Base-by-base conservation (phyloP, 2,113 vertebrate genomes). In the Mesitornis unicolor region DNA sequence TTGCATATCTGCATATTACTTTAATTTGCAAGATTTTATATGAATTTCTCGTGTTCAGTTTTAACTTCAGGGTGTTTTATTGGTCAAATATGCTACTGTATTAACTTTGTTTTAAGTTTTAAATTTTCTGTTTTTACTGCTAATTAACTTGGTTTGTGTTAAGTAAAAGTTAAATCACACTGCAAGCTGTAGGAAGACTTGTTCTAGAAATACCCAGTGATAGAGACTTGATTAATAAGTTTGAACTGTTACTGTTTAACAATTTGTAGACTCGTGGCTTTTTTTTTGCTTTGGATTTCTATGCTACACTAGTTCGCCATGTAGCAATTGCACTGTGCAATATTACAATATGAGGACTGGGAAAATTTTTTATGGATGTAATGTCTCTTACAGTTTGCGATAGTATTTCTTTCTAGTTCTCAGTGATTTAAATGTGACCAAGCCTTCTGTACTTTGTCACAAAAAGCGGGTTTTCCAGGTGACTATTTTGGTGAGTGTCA, bases 291-390 rank as follows among this genome's bases (percentile, higher is more conserved):
- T 98, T 98, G 98, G 97, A 97, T 97, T 99, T 98, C 98, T 98
- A 97, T 99, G 99, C 99, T 99, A 99, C 99, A 99, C 99, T 99
- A 99, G 99, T 99, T 99, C 97, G 99, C 99, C 99, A 99, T 99
- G 99, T 99, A 99, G 99, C 99, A 99, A 98, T 99, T 99, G 99
- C 99, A 99, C 99, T 99, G 99, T 99, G 99, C 99, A 99, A 99
- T 99, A 99, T 99, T 99, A 99, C 99, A 99, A 99, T 99, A 99
- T 99, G 98, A 99, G 99, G 99, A 99, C 99, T 99, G 99, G 99
- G 99, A 99, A 99, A 97, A 98, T 98, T 98, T 98, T 99, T 98
- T 99, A 99, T 99, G 99, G 99, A 99, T 99, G 99, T 99, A 99
- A 99, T 99, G 99, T 99, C 99, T 99, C 98, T 99, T 99, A 99